These are phyloP conservation scores for Alentia gelatinosa DNA, from an alignment of 2,888 invertebrate genomes.

Conservation along the genomic window DNA sequence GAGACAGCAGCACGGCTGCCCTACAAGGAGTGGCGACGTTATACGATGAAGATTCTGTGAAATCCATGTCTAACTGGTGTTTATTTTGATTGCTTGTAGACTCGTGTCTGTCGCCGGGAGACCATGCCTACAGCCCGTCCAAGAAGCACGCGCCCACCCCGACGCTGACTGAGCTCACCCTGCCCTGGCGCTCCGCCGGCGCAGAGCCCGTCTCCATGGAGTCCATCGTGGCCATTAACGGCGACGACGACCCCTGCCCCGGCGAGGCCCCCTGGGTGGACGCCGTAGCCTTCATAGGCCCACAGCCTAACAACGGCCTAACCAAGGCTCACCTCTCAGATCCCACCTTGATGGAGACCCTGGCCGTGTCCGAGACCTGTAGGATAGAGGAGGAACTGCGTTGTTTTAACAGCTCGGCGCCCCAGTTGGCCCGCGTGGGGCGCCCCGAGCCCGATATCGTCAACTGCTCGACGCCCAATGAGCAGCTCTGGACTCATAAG, in stretches of 20 bases:
- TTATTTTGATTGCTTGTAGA: too few species aligned
- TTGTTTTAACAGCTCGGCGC: not conserved
- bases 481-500: not conserved
- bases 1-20: too few species aligned
- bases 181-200: constrained; percentile 60
- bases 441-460: not conserved
- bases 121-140: constrained; percentile 66
- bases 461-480: not conserved
- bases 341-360: not conserved
- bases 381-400: not conserved
- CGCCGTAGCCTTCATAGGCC: not conserved
- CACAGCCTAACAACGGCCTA: not conserved
- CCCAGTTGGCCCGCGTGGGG: not conserved
- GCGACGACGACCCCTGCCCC: constrained; percentile 73
- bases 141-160: constrained; percentile 2
- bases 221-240: constrained; percentile 65
- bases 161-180: constrained; percentile 57
- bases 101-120: constrained; percentile 49
- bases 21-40: too few species aligned
- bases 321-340: too few species aligned
- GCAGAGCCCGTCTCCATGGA: not conserved
- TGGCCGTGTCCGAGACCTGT: not conserved
- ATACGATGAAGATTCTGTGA: too few species aligned
- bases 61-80: too few species aligned
- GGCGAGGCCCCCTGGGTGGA: constrained; percentile 97